Conservation (phyloP, 1,140 invertebrate species). For the Drosophila bocqueti region DNA sequence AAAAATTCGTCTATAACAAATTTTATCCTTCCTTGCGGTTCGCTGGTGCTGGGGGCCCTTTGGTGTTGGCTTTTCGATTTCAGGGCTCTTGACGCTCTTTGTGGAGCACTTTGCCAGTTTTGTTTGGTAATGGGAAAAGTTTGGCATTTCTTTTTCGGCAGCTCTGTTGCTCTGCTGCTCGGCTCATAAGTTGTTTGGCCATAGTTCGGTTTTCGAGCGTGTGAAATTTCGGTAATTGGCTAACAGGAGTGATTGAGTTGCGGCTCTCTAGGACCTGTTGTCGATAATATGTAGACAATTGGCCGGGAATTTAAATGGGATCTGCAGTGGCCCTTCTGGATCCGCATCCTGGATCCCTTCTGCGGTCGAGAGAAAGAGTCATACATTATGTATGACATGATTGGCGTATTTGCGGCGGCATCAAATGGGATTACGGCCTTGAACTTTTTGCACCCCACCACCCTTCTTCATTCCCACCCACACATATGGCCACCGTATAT, state of each 20-base stretch:
- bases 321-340: slow-evolving; percentile 7
- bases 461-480: not conserved
- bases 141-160: slow-evolving; percentile 43
- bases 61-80: slow-evolving; percentile 44
- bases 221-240: slow-evolving; percentile 69
- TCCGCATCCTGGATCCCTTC: not conserved
- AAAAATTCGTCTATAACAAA: slow-evolving; percentile 48
- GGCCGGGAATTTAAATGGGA: slow-evolving; percentile 47
- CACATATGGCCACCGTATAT: slow-evolving; percentile 12
- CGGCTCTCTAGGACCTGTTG: slow-evolving; percentile 55
- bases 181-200: slow-evolving; percentile 29
- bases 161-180: slow-evolving; percentile 4
- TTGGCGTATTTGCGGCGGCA: slow-evolving; percentile 77
- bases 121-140: slow-evolving; percentile 75
- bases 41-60: not conserved
- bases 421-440: slow-evolving; percentile 78
- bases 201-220: slow-evolving; percentile 49
- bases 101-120: slow-evolving; percentile 45
- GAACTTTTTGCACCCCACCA: slow-evolving; percentile 59
- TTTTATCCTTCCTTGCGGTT: slow-evolving; percentile 35
- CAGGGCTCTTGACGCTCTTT: slow-evolving; percentile 45
- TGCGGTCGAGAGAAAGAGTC: slow-evolving; percentile 23
- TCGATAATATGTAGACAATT: slow-evolving; percentile 56
- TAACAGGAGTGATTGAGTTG: slow-evolving; percentile 22
- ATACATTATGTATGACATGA: slow-evolving; percentile 78